Evolutionary conservation across 2,888 invertebrate species (phyloP), one percentile per base, ranked within the genome.

Genomic region (Eustalomyia histrio): DNA sequence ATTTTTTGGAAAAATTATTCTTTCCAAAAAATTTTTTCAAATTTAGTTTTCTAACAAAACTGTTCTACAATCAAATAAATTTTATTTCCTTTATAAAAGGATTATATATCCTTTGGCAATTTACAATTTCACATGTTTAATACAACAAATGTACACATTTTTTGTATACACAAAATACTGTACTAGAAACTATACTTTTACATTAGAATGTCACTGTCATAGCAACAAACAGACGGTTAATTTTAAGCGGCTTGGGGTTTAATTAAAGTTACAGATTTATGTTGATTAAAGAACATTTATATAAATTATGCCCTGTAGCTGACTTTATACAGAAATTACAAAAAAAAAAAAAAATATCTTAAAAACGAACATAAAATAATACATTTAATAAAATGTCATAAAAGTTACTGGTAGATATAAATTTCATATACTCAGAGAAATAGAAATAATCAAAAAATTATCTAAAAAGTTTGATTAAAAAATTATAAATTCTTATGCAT

Each of bases 251-350:
- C 67, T 55, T 39, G 39, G 60, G 53, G 52, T 39, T 75, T 75
- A 75, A 75, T 75, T 75, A 67, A 67, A 60, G 53, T 33, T 43
- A 67, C 43, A 33, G 67, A 68, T 68, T 75, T 75, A 67, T 67
- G 67, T 75, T 60, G 60, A 69, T 69, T 69, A 69, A 69, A 5
- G 60, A 69, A 69, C 69, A 69, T 33, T 35, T 18, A 60, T 47
- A 53, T 55, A 57, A 29, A 24, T 57, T 16, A 33, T 57, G 16
- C 57, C 57, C 57, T 7, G 29, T 29, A 33, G 57, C 29, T 24
- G 16, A n/a, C 10, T 39, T 39, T 39, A 39, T 39, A 39, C 14
- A 29, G 12, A 47, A 47, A n/a, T 47, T n/a, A n/a, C 43, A 47
- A 47, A n/a, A 4, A 43, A 43, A 43, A n/a, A n/a, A n/a, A n/a